phyloP scores from a whole-genome alignment of 2,888 invertebrate species.

The Tipula vernalis region DNA sequence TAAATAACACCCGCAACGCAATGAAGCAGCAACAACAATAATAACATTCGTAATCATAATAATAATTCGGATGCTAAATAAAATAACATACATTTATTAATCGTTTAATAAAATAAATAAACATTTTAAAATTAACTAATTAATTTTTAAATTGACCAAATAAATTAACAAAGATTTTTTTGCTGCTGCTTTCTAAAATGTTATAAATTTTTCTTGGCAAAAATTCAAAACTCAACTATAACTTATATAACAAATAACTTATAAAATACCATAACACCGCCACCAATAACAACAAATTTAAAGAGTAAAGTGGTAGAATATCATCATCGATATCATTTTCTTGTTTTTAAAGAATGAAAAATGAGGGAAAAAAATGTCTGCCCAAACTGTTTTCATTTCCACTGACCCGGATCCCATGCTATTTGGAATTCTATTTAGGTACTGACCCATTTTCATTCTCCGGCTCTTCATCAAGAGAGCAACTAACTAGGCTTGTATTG shows the following conservation, averaged over 20 bases:
- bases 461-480: background rate
- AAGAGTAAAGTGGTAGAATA: background rate
- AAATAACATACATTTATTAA: background rate
- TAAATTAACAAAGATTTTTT: background rate
- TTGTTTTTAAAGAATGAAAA: background rate
- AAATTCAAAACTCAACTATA: background rate
- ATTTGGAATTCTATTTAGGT: background rate
- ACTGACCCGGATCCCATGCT: background rate
- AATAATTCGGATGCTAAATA: background rate
- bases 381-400: background rate
- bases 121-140: background rate
- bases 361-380: background rate
- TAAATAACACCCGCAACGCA: background rate
- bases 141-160: constrained; percentile 4
- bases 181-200: background rate
- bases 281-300: background rate
- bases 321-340: background rate
- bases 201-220: background rate
- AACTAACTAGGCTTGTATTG: background rate
- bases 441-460: background rate
- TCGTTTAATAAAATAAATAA: background rate
- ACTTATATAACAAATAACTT: background rate
- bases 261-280: background rate
- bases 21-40: background rate
- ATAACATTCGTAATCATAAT: background rate